Conservation (phyloP, 2,113 vertebrate genomes). For the Vireo altiloquus region DNA sequence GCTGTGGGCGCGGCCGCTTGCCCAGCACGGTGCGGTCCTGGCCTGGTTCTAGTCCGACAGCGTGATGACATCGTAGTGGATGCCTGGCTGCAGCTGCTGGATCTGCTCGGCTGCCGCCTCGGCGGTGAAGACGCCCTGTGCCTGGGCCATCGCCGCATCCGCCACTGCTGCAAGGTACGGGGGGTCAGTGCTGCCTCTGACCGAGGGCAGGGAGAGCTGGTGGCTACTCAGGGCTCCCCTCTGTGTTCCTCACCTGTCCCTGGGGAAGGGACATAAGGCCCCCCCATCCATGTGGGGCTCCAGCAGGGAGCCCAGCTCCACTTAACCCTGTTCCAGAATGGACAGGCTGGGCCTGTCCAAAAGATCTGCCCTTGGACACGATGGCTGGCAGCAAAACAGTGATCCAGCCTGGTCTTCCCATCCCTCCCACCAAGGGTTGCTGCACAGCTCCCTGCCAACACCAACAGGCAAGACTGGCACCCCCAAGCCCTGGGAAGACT, state of each 20-base stretch:
- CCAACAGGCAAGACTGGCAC: neutral
- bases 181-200: neutral
- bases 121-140: constrained; percentile 79
- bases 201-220: too few species aligned
- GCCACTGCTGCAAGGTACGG: constrained; percentile 78
- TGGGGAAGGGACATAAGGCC: neutral
- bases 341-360: too few species aligned
- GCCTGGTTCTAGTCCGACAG: constrained; percentile 74
- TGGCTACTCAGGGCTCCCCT: neutral
- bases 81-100: constrained; percentile 88
- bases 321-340: neutral
- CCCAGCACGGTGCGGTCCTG: neutral
- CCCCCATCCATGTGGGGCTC: fast-evolving
- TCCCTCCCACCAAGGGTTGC: neutral
- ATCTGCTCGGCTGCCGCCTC: constrained; percentile 86
- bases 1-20: neutral
- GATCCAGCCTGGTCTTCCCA: fast-evolving
- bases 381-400: neutral
- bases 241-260: fast-evolving
- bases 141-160: constrained; percentile 87
- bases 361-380: neutral
- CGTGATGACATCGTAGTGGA: constrained; percentile 93
- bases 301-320: fast-evolving
- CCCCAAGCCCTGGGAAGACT: neutral
- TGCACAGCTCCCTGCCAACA: fast-evolving